phyloP scores from a whole-genome alignment of 2,888 invertebrate genomes.

The Aphodius sticticus region DNA sequence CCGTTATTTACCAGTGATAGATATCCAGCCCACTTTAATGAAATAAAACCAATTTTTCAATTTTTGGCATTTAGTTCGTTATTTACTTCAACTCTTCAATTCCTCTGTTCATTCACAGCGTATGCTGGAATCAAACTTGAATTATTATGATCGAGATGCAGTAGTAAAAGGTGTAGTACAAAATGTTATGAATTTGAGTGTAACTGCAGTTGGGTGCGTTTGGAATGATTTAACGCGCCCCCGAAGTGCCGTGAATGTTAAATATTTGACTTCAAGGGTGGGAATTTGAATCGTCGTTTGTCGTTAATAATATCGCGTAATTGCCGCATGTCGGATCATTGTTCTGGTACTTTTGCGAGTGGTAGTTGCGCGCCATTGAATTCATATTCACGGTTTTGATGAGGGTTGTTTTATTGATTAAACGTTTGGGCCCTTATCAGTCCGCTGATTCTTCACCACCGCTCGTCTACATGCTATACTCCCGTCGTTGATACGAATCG shows the following conservation, averaged over 20 bases:
- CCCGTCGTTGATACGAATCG: background rate
- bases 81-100: too few species aligned
- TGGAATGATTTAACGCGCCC: background rate
- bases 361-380: background rate
- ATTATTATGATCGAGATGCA: too few species aligned
- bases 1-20: too few species aligned
- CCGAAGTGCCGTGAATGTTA: background rate
- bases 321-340: background rate
- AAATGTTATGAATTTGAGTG: background rate
- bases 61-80: too few species aligned
- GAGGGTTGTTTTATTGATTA: conserved; percentile 4
- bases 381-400: background rate
- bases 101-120: too few species aligned
- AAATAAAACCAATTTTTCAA: too few species aligned
- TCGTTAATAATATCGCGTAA: background rate
- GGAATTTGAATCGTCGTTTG: background rate
- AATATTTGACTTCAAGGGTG: background rate
- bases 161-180: too few species aligned
- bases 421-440: background rate
- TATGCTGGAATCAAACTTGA: too few species aligned
- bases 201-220: background rate
- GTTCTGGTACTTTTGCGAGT: background rate
- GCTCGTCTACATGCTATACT: background rate
- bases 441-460: background rate
- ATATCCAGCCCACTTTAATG: too few species aligned